Conservation (phyloP, 2,797 vertebrate genomes). For the Bucorvus abyssinicus region DNA sequence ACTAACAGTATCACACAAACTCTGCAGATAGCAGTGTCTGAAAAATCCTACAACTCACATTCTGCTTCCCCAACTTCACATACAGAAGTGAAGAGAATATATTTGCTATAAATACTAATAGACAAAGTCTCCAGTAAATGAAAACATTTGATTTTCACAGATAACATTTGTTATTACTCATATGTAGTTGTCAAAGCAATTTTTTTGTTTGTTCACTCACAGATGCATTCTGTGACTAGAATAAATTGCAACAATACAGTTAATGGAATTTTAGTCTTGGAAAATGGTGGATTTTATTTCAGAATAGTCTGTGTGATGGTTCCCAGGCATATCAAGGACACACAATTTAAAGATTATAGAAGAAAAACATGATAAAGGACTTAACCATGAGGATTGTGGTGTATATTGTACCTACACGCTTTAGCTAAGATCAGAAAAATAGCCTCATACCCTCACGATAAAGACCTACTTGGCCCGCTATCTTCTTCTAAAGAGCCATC, state of each 20-base stretch:
- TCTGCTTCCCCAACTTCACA: not conserved
- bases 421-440: not conserved
- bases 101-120: not conserved
- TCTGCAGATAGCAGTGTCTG: not conserved
- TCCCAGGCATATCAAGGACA: not conserved
- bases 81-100: not conserved
- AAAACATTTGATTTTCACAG: not conserved
- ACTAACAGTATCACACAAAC: not conserved
- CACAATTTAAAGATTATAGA: not conserved
- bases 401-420: not conserved
- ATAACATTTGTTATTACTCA: not conserved
- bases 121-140: not conserved
- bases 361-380: not conserved
- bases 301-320: not conserved
- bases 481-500: not conserved
- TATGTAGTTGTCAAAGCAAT: not conserved
- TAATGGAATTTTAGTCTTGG: not conserved
- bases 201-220: not conserved
- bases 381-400: not conserved
- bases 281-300: not conserved
- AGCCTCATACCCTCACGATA: not conserved
- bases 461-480: not conserved
- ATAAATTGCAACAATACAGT: not conserved
- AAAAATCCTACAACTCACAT: not conserved
- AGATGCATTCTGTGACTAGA: not conserved